These are phyloP conservation scores for Coenonympha arcania DNA, from an alignment of 2,888 invertebrate genomes.

Conservation along the genomic window DNA sequence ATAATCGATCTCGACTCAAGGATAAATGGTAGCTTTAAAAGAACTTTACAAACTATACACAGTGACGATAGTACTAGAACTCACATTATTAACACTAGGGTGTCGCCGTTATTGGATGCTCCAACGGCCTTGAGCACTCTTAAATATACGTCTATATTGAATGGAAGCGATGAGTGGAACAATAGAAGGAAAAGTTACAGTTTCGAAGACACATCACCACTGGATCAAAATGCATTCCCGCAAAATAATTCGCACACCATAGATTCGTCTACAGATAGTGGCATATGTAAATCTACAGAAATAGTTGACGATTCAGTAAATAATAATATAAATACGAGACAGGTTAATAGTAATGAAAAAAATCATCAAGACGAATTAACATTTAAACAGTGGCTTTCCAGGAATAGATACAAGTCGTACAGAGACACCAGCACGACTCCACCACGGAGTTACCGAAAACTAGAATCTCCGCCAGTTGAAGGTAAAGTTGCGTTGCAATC, in stretches of 20 bases:
- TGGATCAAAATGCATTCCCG: slow-evolving; percentile 48
- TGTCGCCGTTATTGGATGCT: slow-evolving; percentile 56
- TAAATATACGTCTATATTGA: slow-evolving; percentile 62
- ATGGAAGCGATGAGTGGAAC: slow-evolving; percentile 77
- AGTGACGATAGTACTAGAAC: slow-evolving; percentile 24
- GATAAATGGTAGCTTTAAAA: slow-evolving; percentile 43
- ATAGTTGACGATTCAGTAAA: slow-evolving; percentile 59
- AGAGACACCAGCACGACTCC: slow-evolving; percentile 41
- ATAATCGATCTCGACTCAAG: slow-evolving; percentile 60
- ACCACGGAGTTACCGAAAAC: slow-evolving; percentile 40
- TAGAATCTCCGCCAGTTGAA: slow-evolving; percentile 42
- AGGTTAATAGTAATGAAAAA: slow-evolving; percentile 37
- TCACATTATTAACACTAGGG: slow-evolving; percentile 41
- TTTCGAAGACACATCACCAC: slow-evolving; percentile 70
- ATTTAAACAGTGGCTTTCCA: slow-evolving; percentile 62
- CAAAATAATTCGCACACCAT: slow-evolving; percentile 71
- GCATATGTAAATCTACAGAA: slow-evolving; percentile 82
- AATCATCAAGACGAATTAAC: slow-evolving; percentile 49
- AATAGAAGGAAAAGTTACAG: slow-evolving; percentile 84
- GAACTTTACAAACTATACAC: slow-evolving; percentile 40
- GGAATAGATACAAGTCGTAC: slow-evolving; percentile 49
- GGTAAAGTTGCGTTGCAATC: slow-evolving; percentile 57
- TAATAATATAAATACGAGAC: slow-evolving; percentile 25
- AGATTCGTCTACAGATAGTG: slow-evolving; percentile 85
- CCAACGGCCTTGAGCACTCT: slow-evolving; percentile 58